Evolutionary conservation across 2,797 vertebrate genomes (phyloP).

Genomic region (Discoglossus pictus): DNA sequence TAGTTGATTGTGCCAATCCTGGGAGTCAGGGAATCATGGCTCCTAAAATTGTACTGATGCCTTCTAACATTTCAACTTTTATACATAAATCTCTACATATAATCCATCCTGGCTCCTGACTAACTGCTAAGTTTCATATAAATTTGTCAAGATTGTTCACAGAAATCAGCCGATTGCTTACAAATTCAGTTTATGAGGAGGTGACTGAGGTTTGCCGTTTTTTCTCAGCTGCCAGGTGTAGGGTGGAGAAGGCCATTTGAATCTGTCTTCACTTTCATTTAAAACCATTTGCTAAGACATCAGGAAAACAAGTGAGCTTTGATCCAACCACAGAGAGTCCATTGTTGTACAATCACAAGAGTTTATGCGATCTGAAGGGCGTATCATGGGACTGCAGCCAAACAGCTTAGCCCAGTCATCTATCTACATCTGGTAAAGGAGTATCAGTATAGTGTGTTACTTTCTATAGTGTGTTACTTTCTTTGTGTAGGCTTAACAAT

Average conservation of each 20-base stretch:
- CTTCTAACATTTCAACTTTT: no score
- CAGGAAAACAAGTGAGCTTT: constrained; percentile 13
- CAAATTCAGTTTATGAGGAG: not conserved
- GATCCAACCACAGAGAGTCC: constrained; percentile 17
- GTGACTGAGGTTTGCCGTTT: constrained; percentile 18
- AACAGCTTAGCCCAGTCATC: constrained; percentile 20
- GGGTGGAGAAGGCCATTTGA: not conserved
- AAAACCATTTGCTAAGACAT: constrained; percentile 13
- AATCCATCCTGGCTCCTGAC: no score
- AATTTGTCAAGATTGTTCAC: no score
- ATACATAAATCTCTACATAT: no score
- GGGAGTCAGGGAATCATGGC: no score
- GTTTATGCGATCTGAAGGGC: constrained; percentile 1
- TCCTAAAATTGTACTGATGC: no score
- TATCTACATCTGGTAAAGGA: not conserved
- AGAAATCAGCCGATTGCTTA: no score
- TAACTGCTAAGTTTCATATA: no score
- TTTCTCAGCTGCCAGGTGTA: constrained; percentile 22
- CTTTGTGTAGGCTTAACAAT: no score
- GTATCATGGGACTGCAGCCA: not conserved
- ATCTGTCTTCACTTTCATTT: constrained; percentile 17
- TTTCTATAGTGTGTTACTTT: not conserved
- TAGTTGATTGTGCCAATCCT: no score
- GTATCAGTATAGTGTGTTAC: not conserved
- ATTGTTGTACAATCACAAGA: constrained; percentile 13